Base-by-base conservation (phyloP, 2,888 invertebrate genomes). In the Agrotis segetum region DNA sequence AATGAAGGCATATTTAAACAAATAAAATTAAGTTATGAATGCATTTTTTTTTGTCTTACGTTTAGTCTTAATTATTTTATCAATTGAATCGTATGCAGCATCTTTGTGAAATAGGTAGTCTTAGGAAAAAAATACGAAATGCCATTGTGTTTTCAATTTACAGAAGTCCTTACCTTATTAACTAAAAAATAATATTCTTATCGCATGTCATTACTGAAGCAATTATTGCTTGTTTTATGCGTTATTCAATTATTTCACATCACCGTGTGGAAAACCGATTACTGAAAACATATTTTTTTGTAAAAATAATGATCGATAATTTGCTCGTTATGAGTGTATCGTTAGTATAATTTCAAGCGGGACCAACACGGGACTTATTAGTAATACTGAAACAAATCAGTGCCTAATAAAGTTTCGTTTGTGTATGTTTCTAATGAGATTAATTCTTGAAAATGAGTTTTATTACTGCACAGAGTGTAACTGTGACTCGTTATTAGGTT, bases 291-390 rank as follows among this genome's bases (percentile, higher is more conserved):
- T 79, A 66, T 77, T 77, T 77, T 34, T 29, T 63, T 77, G 72
- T 81, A 59, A 82, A 81, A 68, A 79, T 82, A 71, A 71, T 77
- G 78, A 79, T 82, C 78, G 65, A 68, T 71, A 60, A 77, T 77
- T 82, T 82, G 52, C 62, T 82, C 78, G 79, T 71, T 82, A 68
- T 66, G 55, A 66, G 50, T 79, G 65, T 79, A 53, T 79, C 71
- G 71, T 59, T 77, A 59, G 58, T 71, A 71, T 66, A 68, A 71
- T 71, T 82, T 82, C 82, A 82, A 78, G 81, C 82, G 78, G 78
- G 78, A 79, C 82, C 67, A 82, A 82, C 65, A 82, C 64, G 67
- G 47, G 64, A 34, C 78, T 71, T 67, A 79, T 71, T 71, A 67
- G 64, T 71, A 55, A 68, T 77, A 47, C 58, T 62, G 67, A 58